Base-by-base conservation (phyloP, 1,140 invertebrate species). In the Cheumatopsyche charites region DNA sequence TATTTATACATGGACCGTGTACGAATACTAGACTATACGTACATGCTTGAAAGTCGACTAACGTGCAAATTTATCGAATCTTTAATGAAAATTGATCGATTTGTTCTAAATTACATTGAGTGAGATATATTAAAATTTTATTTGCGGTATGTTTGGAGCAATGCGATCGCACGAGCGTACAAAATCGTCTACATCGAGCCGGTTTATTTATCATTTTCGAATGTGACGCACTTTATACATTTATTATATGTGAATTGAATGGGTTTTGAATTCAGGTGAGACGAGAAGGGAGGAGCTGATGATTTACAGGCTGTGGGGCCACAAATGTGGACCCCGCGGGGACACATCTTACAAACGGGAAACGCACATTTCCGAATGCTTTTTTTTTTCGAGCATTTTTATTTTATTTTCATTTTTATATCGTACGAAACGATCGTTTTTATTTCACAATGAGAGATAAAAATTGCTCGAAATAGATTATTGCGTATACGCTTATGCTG, bases 201-300 rank as follows among this genome's bases (percentile, higher is more conserved):
- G 45, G 15, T 47, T 36, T 36, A 9, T 36, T 3, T n/a, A n/a
- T n/a, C n/a, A n/a, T n/a, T n/a, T n/a, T 36, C 9, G 29, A 36
- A 47, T 47, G 45, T 21, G 11, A 62, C 58, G 23, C 25, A 41
- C 23, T 63, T 36, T 36, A 23, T 63, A 63, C n/a, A 68, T 68
- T 66, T 66, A 66, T 66, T 66, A 66, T 66, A 47, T 43, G 47
- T 9, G 66, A 68, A 55, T 68, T 45, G 45, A 68, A 68, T 43
- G 66, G 66, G 66, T 68, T 36, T 36, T 21, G 66, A 7, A 52
- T 68, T 55, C 66, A 68, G 66, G 66, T 68, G 66, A 68, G 49
- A 55, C 23, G 66, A 52, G 23, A 29, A 23, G 66, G 66, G 66
- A 23, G 66, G 66, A 68, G 66, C 66, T 55, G 66, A 26, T 68